Base-by-base conservation (phyloP, 1,140 invertebrate genomes). In the Caenorhabditis briggsae region DNA sequence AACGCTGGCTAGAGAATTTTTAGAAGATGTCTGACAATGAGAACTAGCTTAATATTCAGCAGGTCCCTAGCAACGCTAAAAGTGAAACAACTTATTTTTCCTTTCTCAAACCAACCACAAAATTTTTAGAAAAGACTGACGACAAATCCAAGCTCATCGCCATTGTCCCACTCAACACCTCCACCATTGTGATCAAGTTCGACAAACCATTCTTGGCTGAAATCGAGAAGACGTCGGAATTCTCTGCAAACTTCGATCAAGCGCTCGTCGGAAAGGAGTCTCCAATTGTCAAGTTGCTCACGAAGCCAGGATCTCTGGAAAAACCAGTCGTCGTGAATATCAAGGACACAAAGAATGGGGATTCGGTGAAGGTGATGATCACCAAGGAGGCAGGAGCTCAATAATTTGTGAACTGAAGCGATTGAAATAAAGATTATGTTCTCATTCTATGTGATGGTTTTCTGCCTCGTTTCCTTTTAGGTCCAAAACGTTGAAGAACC, bases 291-390 rank as follows among this genome's bases (percentile, higher is more conserved):
- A 70, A 70, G 20, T 46, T 70, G 64, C 43, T 16, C 3, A 8
- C 41, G 64, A 70, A 70, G 59, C 16, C 50, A 18, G 23, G 64
- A 6, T 8, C 7, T 43, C 64, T 70, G 64, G 41, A 70, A 70
- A 70, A 70, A 8, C 64, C 64, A 8, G 64, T 46, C 11, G 18
- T 70, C n/a, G 64, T 70, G 3, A 46, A n/a, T 16, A 23, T 70
- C 16, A 70, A 43, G 16, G 64, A 70, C n/a, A 70, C 20, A 41
- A 70, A 70, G 41, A 70, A 46, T 70, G 64, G 64, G 18, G 41
- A 70, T 70, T 70, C 64, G 64, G 64, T 46, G 11, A 70, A 70
- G 41, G 64, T 70, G 43, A 70, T 70, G 64, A n/a, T 70, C 33
- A 33, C 33, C 33, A 33, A 33, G 3, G 33, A 33, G 33, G 33